These are phyloP conservation scores for Lonchura striata DNA, from an alignment of 2,113 vertebrate genomes.

Conservation along the genomic window DNA sequence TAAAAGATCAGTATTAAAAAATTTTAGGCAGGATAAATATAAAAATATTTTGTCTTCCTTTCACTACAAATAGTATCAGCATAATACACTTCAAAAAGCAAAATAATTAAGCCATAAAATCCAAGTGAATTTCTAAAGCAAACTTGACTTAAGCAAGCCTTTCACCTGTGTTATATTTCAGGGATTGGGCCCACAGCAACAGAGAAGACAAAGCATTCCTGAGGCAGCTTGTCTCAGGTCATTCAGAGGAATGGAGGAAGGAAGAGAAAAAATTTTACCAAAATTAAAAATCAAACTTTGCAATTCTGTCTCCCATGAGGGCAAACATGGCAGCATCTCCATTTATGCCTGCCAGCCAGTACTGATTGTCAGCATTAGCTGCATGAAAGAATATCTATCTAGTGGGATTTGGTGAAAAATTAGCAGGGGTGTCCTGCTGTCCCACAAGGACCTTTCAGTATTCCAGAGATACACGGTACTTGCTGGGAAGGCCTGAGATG, in stretches of 20 bases:
- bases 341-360: not conserved
- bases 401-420: not conserved
- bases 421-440: not conserved
- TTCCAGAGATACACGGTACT: not conserved
- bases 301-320: not conserved
- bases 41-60: constrained; percentile 58
- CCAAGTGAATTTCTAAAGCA: not conserved
- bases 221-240: not conserved
- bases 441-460: not conserved
- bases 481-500: constrained; percentile 9
- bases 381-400: not conserved
- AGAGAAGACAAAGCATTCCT: not conserved
- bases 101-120: constrained; percentile 19
- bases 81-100: constrained; percentile 53
- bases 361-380: not conserved
- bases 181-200: not conserved
- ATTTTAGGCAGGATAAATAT: constrained; percentile 66
- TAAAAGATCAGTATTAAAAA: constrained; percentile 45
- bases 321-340: not conserved
- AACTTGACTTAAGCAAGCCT: not conserved
- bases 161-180: not conserved
- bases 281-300: not conserved
- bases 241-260: not conserved
- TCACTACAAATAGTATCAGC: constrained; percentile 27
- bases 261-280: not conserved